Evolutionary conservation across 2,797 vertebrate genomes (phyloP).

Genomic region (Alfaro cultratus): DNA sequence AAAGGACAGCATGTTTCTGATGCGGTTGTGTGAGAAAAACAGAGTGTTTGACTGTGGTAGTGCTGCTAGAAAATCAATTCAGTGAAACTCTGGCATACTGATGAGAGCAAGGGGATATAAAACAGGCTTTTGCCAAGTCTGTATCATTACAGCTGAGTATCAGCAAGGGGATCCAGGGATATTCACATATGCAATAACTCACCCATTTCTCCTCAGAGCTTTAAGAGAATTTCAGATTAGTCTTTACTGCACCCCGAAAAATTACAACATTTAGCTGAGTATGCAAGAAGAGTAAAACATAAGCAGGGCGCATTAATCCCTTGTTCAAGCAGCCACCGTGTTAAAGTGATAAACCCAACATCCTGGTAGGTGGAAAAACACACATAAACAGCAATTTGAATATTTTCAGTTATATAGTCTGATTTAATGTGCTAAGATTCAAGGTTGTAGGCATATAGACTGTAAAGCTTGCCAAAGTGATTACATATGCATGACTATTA

Average conservation of each 20-base stretch:
- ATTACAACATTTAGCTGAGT: slow-evolving; percentile 44
- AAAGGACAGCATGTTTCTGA: slow-evolving; percentile 42
- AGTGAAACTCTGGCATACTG: slow-evolving; percentile 51
- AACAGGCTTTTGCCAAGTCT: slow-evolving; percentile 38
- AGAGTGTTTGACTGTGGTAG: slow-evolving; percentile 38
- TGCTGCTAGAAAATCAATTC: slow-evolving; percentile 57
- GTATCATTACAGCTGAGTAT: slow-evolving; percentile 67
- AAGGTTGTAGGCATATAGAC: slow-evolving; percentile 64
- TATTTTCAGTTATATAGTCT: slow-evolving; percentile 52
- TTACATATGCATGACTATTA: slow-evolving; percentile 82
- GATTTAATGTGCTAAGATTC: slow-evolving; percentile 49
- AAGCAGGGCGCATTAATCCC: slow-evolving; percentile 42
- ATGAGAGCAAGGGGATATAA: slow-evolving; percentile 49
- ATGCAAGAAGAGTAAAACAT: slow-evolving; percentile 21
- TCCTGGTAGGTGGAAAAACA: slow-evolving; percentile 17
- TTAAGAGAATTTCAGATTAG: slow-evolving; percentile 53
- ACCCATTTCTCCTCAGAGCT: slow-evolving; percentile 47
- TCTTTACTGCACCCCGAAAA: slow-evolving; percentile 50
- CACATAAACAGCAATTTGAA: slow-evolving; percentile 23
- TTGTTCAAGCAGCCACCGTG: slow-evolving; percentile 16
- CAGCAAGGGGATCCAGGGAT: slow-evolving; percentile 63
- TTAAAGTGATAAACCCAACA: slow-evolving; percentile 21
- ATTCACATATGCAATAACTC: slow-evolving; percentile 56
- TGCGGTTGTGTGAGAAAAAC: slow-evolving; percentile 29
- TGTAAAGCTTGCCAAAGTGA: slow-evolving; percentile 50